Percentiles rank a stretch among this genome's conserved stretches.
These are phyloP conservation scores for Carcina quercana DNA, from an alignment of 2,888 invertebrate species.

Conservation along the genomic window DNA sequence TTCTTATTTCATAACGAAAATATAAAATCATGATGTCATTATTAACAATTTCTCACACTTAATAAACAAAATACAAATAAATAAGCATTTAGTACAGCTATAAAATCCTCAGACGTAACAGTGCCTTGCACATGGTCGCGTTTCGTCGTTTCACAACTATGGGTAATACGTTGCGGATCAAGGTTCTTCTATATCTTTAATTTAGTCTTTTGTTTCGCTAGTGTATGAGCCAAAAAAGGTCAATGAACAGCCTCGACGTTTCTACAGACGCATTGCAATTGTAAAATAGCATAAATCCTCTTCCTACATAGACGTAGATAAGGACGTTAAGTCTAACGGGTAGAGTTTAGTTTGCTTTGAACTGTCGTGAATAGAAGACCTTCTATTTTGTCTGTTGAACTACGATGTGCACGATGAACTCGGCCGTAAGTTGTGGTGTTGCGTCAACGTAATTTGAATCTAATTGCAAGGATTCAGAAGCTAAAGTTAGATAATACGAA, in stretches of 20 bases:
- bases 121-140: too few species aligned
- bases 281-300: constrained; percentile 36
- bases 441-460: constrained; percentile 42
- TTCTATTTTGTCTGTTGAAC: constrained; percentile 41
- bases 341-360: constrained; percentile 44
- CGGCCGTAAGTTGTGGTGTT: constrained; percentile 33
- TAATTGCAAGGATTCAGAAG: constrained; percentile 29
- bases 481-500: constrained; percentile 26
- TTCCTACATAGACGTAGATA: constrained; percentile 27
- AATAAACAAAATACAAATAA: too few species aligned
- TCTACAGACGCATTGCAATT: constrained; percentile 46
- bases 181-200: constrained; percentile 57
- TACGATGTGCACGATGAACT: constrained; percentile 33
- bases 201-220: constrained; percentile 67
- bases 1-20: too few species aligned
- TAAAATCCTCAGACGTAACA: too few species aligned
- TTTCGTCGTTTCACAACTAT: constrained; percentile 3
- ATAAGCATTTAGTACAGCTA: too few species aligned
- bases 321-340: constrained; percentile 27
- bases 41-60: too few species aligned
- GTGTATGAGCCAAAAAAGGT: constrained; percentile 70
- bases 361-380: constrained; percentile 34
- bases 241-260: constrained; percentile 74
- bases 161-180: constrained; percentile 40
- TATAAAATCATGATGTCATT: too few species aligned